These are phyloP conservation scores for Gonatopus flavifemur DNA, from an alignment of 1,140 invertebrate species.

Conservation along the genomic window DNA sequence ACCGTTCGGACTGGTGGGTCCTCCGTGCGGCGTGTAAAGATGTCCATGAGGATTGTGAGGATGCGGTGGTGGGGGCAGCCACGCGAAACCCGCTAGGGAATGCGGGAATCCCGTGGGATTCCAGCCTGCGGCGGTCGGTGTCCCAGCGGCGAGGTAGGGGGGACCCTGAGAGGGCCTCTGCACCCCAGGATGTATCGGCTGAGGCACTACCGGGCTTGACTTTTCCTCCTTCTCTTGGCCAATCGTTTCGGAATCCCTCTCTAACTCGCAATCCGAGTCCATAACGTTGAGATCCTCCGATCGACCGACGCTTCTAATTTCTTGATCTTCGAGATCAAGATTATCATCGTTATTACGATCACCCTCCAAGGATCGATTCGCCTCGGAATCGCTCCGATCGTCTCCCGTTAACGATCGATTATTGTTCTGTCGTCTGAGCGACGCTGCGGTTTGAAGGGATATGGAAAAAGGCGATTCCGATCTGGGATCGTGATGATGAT, in stretches of 20 bases:
- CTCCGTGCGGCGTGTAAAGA: constrained; percentile 52
- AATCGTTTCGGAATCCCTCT: constrained; percentile 38
- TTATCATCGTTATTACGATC: constrained; percentile 43
- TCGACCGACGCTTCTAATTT: constrained; percentile 46
- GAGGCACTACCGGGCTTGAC: constrained; percentile 53
- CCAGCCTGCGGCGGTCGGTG: constrained; percentile 48
- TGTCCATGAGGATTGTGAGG: constrained; percentile 55
- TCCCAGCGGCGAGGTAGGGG: constrained; percentile 34
- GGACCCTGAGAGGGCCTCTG: constrained; percentile 48
- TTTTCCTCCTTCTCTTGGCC: constrained; percentile 46
- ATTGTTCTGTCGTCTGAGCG: no score
- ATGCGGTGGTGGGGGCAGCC: constrained; percentile 55
- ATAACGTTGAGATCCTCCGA: constrained; percentile 56
- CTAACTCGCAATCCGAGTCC: constrained; percentile 54
- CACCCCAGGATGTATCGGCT: constrained; percentile 55
- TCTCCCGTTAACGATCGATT: no score
- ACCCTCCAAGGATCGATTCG: constrained; percentile 48
- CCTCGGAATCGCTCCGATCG: constrained; percentile 51
- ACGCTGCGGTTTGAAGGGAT: no score
- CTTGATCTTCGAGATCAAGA: constrained; percentile 47
- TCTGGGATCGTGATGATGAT: constrained; percentile 29
- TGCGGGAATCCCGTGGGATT: constrained; percentile 52
- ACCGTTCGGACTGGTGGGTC: constrained; percentile 56
- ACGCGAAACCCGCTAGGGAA: constrained; percentile 53
- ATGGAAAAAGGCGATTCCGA: constrained; percentile 42